Conservation (phyloP, 2,888 invertebrate genomes). For the Bellardia bayeri region DNA sequence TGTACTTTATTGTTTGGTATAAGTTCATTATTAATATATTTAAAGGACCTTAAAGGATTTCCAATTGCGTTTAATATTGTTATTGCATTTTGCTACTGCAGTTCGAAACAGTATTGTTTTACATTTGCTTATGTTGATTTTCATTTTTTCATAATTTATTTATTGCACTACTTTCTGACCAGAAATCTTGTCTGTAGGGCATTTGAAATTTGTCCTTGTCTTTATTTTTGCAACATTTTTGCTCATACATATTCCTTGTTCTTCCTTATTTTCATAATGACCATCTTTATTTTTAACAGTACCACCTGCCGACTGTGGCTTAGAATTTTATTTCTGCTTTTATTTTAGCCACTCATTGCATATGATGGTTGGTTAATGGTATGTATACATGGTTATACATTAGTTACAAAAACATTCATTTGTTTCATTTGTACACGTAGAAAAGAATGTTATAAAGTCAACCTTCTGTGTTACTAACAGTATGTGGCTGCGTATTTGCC, state of each 20-base stretch:
- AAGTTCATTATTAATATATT: too few species aligned
- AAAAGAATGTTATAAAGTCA: constrained; percentile 50
- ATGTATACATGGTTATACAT: constrained; percentile 24
- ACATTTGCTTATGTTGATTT: too few species aligned
- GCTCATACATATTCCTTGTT: neutral
- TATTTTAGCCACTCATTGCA: constrained; percentile 35
- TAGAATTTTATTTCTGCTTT: constrained; percentile 32
- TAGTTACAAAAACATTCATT: constrained; percentile 7
- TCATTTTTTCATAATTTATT: neutral
- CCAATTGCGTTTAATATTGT: too few species aligned
- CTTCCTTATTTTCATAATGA: constrained; percentile 53
- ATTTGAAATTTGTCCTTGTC: neutral
- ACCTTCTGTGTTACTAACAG: constrained; percentile 49
- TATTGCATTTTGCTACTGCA: too few species aligned
- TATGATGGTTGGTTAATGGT: neutral
- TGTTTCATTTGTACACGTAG: constrained; percentile 17
- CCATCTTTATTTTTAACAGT: constrained; percentile 53
- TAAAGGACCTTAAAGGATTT: too few species aligned
- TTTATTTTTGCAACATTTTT: neutral
- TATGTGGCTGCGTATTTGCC: constrained; percentile 36
- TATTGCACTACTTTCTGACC: too few species aligned
- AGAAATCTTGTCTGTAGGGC: neutral
- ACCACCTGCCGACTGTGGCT: constrained; percentile 60
- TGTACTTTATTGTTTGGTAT: too few species aligned
- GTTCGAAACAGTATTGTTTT: too few species aligned